Conservation (phyloP, 2,888 invertebrate genomes). For the Xanthostigma xanthostigma region DNA sequence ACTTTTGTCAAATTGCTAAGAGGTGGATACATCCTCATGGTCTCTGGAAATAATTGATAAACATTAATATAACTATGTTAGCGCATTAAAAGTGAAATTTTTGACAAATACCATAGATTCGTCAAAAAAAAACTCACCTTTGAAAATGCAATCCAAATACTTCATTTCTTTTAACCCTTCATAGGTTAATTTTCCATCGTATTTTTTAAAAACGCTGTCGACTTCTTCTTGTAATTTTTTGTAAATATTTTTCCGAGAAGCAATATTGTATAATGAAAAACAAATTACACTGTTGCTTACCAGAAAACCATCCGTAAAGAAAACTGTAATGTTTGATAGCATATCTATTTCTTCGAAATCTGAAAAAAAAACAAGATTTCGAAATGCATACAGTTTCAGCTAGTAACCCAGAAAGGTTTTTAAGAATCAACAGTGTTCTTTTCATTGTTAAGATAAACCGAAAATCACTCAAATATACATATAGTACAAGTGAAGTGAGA, state of each 20-base stretch:
- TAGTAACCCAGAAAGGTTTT: constrained; percentile 10
- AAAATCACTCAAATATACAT: too few species aligned
- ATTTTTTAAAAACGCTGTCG: constrained; percentile 12
- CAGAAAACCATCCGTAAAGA: constrained; percentile 23
- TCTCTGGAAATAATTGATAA: neutral
- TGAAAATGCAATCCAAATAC: constrained; percentile 15
- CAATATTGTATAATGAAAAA: constrained; percentile 19
- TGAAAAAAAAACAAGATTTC: constrained; percentile 2
- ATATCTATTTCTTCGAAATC: constrained; percentile 11
- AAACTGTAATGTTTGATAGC: constrained; percentile 19
- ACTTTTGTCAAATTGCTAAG: neutral
- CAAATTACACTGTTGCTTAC: constrained; percentile 21
- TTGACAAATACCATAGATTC: too few species aligned
- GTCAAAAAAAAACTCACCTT: neutral
- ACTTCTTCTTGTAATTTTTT: constrained; percentile 20
- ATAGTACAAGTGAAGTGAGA: too few species aligned
- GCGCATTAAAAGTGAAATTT: neutral
- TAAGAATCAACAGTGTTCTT: too few species aligned
- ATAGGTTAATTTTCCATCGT: constrained; percentile 17
- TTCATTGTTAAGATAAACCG: too few species aligned
- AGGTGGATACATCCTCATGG: neutral
- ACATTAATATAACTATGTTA: too few species aligned
- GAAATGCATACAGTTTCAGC: constrained; percentile 2
- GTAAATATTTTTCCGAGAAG: constrained; percentile 19
- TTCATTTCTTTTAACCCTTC: constrained; percentile 20